Conservation (phyloP, 2,888 invertebrate genomes). For the Tetanocera ferruginea region DNA sequence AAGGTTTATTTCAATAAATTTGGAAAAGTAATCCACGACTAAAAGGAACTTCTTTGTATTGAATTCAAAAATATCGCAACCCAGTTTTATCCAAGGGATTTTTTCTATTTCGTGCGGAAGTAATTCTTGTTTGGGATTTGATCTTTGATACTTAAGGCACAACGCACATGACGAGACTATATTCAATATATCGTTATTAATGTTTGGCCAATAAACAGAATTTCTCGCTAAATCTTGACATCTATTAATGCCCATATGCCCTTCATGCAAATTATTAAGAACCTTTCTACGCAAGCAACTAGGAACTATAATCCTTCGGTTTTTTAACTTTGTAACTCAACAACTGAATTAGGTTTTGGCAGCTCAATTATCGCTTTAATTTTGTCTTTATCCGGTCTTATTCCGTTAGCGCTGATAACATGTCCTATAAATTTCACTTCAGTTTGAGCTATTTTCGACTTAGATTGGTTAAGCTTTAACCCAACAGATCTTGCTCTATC, state of each 20-base stretch:
- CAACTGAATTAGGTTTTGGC: slow-evolving; percentile 16
- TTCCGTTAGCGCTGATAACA: slow-evolving; percentile 34
- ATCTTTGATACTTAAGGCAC: slow-evolving; percentile 44
- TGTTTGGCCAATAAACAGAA: slow-evolving; percentile 43
- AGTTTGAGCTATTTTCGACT: slow-evolving; percentile 30
- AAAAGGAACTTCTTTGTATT: no score
- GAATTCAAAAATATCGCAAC: no score
- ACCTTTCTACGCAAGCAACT: background rate
- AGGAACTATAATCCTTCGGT: slow-evolving; percentile 3
- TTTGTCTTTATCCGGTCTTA: slow-evolving; percentile 26
- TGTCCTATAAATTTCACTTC: slow-evolving; percentile 43
- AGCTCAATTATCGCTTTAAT: slow-evolving; percentile 26
- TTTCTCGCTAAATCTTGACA: slow-evolving; percentile 24
- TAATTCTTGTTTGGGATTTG: slow-evolving; percentile 39
- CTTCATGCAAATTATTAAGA: slow-evolving; percentile 13
- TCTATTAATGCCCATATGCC: slow-evolving; percentile 18
- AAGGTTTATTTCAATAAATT: slow-evolving; percentile 33
- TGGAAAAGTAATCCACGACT: slow-evolving; percentile 37
- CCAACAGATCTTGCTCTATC: slow-evolving; percentile 39
- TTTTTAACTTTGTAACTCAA: slow-evolving; percentile 32
- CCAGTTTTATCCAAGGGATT: no score
- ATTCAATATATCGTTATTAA: slow-evolving; percentile 41
- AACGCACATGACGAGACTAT: slow-evolving; percentile 43
- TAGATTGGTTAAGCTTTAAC: slow-evolving; percentile 42
- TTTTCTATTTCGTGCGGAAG: no score